Base-by-base conservation (phyloP, 2,888 invertebrate species). In the Calliscelio sp. region DNA sequence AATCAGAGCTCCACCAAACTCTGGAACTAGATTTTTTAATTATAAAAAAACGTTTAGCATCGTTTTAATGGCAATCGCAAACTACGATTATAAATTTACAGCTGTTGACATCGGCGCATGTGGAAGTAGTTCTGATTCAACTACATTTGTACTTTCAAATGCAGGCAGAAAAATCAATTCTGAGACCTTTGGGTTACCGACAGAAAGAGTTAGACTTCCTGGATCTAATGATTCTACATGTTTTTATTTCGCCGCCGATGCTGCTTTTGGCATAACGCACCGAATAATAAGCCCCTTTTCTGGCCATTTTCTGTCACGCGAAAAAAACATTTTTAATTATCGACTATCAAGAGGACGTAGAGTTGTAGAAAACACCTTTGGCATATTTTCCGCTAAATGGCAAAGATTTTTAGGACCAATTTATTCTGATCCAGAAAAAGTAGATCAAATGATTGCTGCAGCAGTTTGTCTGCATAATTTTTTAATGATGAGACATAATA, bases 1-100 rank as follows among this genome's bases (percentile, higher is more conserved):
- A 5, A 86, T 89, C 6, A 65, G 86, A 82, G 73, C 81, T 35
- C 87, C 89, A 20, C 11, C 70, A 55, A 81, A 87, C 25, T 87
- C 79, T 55, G 88, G 88, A n/a, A 70, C 85, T 10, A 7, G 59
- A 8, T 89, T 53, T 61, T 84, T 80, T 49, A 86, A 83, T 46
- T 88, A 87, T 53, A 82, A 77, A 38, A 71, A 63, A 32, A 63
- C 57, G 11, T 28, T 24, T 32, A 82, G 82, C 46, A 71, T 77
- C 10, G 77, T 82, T 14, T 51, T 82, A 14, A 61, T 82, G 35
- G 79, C 79, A 16, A 28, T 61, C 5, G 51, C 55, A 10, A 68
- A 83, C 24, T 35, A 57, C 32, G 14, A 66, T n/a, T 74, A 70
- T 70, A 68, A 79, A 65, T 79, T 74, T 16, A 46, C 57, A 16